Conservation (phyloP, 2,113 vertebrate species). For the Odocoileus hemionus region DNA sequence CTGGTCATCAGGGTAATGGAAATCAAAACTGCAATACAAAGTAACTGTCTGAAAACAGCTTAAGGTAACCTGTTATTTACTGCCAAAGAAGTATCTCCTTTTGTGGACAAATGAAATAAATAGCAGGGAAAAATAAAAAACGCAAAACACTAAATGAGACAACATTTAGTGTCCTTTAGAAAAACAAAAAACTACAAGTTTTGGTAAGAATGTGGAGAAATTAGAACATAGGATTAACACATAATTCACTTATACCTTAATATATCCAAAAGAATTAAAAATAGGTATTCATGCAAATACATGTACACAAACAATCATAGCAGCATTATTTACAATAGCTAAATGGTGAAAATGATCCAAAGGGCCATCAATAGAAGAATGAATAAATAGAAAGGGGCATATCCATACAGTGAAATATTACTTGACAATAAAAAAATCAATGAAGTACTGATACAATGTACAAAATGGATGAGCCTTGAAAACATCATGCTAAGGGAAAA, state of each 20-base stretch:
- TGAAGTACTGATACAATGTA: not conserved
- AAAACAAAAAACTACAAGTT: not conserved
- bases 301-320: not conserved
- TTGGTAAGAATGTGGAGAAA: not conserved
- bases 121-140: not conserved
- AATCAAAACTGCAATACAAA: not conserved
- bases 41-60: constrained; percentile 4
- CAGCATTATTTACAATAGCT: not conserved
- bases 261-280: not conserved
- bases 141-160: not conserved
- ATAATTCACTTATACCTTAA: not conserved
- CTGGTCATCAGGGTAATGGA: not conserved
- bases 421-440: not conserved
- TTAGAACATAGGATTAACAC: not conserved
- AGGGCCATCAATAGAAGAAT: not conserved
- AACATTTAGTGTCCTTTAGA: not conserved
- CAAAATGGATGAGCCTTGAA: not conserved
- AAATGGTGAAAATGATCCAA: not conserved
- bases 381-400: not conserved
- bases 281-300: not conserved
- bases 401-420: not conserved
- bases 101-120: constrained; percentile 3
- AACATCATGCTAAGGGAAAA: not conserved
- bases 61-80: constrained; percentile 46
- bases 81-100: not conserved